A percentile compares a stretch with the other conserved stretches of the same genome.
phyloP scores from a whole-genome alignment of 2,797 vertebrate species.

The Falco naumanni region DNA sequence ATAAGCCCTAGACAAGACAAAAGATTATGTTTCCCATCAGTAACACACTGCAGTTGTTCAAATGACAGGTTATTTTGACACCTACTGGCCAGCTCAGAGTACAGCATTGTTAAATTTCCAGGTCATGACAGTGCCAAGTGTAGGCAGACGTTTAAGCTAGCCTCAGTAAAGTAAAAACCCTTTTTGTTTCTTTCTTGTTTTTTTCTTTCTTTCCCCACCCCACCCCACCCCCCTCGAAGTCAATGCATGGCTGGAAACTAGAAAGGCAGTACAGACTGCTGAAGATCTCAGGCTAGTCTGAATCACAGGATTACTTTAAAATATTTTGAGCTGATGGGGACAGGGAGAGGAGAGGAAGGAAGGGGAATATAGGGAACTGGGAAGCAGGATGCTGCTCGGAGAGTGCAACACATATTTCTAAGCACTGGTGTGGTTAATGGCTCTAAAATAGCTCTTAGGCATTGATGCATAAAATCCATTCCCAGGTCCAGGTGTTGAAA shows the following conservation, averaged over 20 bases:
- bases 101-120: constrained; percentile 33
- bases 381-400: background rate
- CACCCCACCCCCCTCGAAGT: background rate
- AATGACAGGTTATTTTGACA: constrained; percentile 69
- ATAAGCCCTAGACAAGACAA: background rate
- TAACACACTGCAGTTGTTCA: background rate
- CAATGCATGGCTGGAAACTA: background rate
- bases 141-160: background rate
- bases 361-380: background rate
- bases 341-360: background rate
- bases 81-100: constrained; percentile 52
- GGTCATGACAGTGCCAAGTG: background rate
- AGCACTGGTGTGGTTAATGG: constrained; percentile 4
- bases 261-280: background rate
- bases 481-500: constrained; percentile 62
- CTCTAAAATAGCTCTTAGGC: constrained; percentile 45
- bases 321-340: background rate
- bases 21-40: background rate
- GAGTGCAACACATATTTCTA: background rate
- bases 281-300: background rate
- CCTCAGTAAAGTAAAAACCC: background rate
- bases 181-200: background rate
- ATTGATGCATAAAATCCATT: constrained; percentile 57
- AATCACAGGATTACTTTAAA: background rate
- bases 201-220: background rate